These are phyloP conservation scores for Mionectes olivaceus DNA, from an alignment of 2,797 vertebrate species.

Conservation along the genomic window DNA sequence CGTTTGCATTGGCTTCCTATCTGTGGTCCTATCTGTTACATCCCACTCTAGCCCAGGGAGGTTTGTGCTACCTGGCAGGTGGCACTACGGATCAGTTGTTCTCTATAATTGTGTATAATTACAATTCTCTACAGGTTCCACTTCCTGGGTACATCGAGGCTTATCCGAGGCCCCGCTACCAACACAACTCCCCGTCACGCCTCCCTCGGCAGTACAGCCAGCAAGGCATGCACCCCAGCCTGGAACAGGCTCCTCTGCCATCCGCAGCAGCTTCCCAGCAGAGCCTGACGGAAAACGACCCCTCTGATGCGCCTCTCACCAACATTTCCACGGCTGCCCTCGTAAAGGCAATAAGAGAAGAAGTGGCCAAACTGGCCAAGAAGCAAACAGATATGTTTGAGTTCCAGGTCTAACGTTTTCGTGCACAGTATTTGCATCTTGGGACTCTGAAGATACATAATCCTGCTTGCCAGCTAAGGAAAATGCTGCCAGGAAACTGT, in stretches of 20 bases:
- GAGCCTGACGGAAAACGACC: constrained; percentile 87
- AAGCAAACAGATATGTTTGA: constrained; percentile 98
- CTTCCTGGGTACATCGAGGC: constrained; percentile 97
- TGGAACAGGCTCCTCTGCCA: constrained; percentile 82
- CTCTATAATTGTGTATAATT: background rate
- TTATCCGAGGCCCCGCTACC: constrained; percentile 93
- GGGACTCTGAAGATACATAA: background rate
- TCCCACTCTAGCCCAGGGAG: constrained; percentile 8
- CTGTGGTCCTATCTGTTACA: background rate
- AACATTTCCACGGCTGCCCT: constrained; percentile 96
- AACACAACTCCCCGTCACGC: constrained; percentile 86
- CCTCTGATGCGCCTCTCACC: constrained; percentile 84
- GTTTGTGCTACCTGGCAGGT: background rate
- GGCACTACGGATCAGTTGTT: background rate
- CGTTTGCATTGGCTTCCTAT: background rate
- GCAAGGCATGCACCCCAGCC: constrained; percentile 78
- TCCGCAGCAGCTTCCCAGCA: constrained; percentile 86
- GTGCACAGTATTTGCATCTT: background rate
- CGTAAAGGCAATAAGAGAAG: constrained; percentile 95
- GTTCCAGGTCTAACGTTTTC: constrained; percentile 85
- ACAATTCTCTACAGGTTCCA: constrained; percentile 83
- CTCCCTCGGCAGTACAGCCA: constrained; percentile 91
- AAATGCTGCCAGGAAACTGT: constrained; percentile 17
- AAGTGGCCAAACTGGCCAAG: constrained; percentile 97
- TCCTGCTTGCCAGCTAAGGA: constrained; percentile 11